Evolutionary conservation across 2,113 vertebrate genomes (phyloP).

Genomic region (Anhinga rufa): DNA sequence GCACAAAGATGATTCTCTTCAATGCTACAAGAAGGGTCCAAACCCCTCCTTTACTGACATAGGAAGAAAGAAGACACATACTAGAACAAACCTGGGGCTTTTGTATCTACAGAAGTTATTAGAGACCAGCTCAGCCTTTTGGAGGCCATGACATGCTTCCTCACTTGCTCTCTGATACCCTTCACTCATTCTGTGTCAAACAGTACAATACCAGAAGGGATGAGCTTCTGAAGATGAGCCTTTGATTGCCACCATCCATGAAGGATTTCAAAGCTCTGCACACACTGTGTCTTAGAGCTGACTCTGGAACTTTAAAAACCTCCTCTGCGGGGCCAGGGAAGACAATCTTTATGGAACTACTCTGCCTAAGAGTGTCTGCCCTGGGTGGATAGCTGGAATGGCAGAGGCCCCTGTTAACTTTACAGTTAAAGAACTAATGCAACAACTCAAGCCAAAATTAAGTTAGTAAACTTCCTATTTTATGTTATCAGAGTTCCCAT

Average conservation of each 20-base stretch:
- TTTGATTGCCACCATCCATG: background rate
- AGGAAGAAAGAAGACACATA: background rate
- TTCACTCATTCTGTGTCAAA: background rate
- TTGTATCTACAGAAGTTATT: background rate
- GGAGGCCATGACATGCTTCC: background rate
- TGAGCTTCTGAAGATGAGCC: background rate
- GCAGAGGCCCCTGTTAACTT: background rate
- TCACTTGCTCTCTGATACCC: background rate
- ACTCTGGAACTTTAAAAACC: background rate
- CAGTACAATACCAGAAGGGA: fast-evolving
- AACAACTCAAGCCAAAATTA: background rate
- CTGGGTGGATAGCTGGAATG: background rate
- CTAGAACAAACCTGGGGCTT: background rate
- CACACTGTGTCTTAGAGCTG: background rate
- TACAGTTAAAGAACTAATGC: background rate
- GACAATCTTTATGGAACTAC: background rate
- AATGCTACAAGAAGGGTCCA: background rate
- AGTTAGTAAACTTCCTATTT: background rate
- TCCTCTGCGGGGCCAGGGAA: background rate
- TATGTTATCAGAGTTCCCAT: background rate
- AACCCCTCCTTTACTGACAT: background rate
- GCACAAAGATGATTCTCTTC: background rate
- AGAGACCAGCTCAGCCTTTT: background rate
- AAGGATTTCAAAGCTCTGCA: background rate
- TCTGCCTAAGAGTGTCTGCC: background rate